Evolutionary conservation across 2,797 vertebrate species (phyloP).

Genomic region (Cossypha heuglini): DNA sequence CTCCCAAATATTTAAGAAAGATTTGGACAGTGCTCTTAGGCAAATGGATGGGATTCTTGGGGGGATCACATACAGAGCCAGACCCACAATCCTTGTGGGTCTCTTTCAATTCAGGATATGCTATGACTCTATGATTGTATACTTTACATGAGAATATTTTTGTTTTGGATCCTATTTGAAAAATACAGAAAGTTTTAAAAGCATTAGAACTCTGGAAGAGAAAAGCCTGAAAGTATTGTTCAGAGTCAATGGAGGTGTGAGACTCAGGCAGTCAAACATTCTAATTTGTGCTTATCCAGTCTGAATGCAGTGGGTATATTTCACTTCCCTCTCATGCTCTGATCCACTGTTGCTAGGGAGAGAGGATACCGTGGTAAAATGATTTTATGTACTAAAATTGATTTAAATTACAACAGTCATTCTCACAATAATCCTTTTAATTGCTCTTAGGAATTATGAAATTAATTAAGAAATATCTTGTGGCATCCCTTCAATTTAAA

Average conservation of each 20-base stretch:
- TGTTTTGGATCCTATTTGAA: background rate
- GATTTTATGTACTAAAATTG: conserved; percentile 38
- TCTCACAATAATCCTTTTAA: conserved; percentile 55
- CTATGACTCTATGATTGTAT: background rate
- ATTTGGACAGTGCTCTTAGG: background rate
- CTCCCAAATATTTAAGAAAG: background rate
- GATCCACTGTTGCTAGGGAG: conserved; percentile 28
- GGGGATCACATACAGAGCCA: background rate
- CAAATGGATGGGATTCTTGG: background rate
- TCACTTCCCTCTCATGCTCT: conserved; percentile 15
- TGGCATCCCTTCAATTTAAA: conserved; percentile 48
- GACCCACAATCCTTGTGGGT: too few species aligned
- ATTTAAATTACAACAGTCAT: conserved; percentile 57
- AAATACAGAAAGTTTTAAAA: background rate
- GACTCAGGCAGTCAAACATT: background rate
- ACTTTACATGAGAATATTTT: background rate
- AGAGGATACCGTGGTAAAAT: background rate
- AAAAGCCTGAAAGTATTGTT: background rate
- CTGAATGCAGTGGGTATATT: background rate
- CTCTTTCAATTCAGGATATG: background rate
- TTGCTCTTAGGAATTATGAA: conserved; percentile 56
- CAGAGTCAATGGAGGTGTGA: background rate
- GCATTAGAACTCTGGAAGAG: background rate
- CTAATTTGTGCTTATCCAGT: background rate
- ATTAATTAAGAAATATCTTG: conserved; percentile 64